Conservation (phyloP, 2,113 vertebrate species). For the Bubo scandiacus region DNA sequence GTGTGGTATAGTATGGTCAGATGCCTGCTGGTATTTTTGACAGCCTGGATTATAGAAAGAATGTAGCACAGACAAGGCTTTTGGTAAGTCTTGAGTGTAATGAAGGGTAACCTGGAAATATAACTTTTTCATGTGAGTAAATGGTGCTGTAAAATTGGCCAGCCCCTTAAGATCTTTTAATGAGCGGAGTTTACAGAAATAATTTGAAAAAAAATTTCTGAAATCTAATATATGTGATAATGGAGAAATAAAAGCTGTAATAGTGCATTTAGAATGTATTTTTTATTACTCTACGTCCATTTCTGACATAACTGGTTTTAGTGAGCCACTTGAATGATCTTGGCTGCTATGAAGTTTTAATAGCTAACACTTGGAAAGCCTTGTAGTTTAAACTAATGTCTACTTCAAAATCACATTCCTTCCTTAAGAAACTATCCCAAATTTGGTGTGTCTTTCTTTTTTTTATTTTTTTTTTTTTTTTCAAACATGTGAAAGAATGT, state of each 20-base stretch:
- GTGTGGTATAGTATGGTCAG: neutral
- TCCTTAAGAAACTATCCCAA: neutral
- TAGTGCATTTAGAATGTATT: constrained; percentile 29
- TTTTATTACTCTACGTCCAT: constrained; percentile 38
- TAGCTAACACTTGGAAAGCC: constrained; percentile 40
- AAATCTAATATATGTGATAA: constrained; percentile 40
- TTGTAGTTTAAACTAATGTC: constrained; percentile 20
- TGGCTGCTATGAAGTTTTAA: constrained; percentile 61
- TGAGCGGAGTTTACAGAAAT: constrained; percentile 11
- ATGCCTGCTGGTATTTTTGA: neutral
- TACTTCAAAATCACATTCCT: constrained; percentile 6
- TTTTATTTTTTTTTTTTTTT: neutral
- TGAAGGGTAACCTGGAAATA: constrained; percentile 8
- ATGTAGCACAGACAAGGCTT: neutral
- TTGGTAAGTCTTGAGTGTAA: neutral
- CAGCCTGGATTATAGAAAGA: neutral
- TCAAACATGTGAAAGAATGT: neutral
- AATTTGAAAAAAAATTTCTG: neutral
- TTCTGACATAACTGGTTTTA: constrained; percentile 52
- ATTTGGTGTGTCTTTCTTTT: neutral
- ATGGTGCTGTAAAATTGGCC: neutral
- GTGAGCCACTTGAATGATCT: constrained; percentile 38
- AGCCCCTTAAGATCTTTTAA: neutral
- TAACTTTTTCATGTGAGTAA: constrained; percentile 10
- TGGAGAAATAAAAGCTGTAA: constrained; percentile 30